Base-by-base conservation (phyloP, 2,113 vertebrate species). In the Alces alces region DNA sequence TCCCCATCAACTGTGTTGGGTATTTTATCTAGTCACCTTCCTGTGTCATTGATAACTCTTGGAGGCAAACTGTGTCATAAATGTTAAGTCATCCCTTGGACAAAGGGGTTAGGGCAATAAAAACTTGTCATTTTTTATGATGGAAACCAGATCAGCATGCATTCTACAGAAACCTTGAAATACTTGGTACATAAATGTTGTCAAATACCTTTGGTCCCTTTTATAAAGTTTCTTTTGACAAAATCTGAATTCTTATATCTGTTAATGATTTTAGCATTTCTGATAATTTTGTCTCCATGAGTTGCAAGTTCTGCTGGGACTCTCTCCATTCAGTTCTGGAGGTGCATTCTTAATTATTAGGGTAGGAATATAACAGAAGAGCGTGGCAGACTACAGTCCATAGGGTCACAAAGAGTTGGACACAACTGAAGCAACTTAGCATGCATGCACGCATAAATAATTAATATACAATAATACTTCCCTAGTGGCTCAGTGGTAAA, bases 1-100 rank as follows among this genome's bases (percentile, higher is more conserved):
- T 84, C 86, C 96, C 84, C 70, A 91, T 95, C 83, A 96, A 10
- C 28, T 96, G 50, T 64, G 30, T 36, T 80, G 93, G 57, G 70
- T 43, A 52, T 52, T 52, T 50, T 47, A 73, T 50, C 78, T 50
- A 14, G 52, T 87, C 91, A 52, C 78, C 57, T 95, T 91, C 64
- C 39, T 66, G 0, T 79, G 73, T 43, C 91, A 95, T 54, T 92
- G 54, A 54, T 50, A 95, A 86, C 30, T 28, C 39, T 91, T 21
- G 36, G 52, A 89, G 10, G 55, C 54, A 79, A 54, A 83, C 15
- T 50, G 15, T 52, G 28, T 25, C 52, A 50, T 90, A 88, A 88
- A 79, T 16, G 1, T 19, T 89, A 80, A 91, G 39, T 58, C 70
- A 73, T 50, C 89, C 64, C 36, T 86, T 70, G 43, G 27, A 30